Evolutionary conservation across 2,113 vertebrate genomes (phyloP).

Genomic region (Deroptyus accipitrinus): DNA sequence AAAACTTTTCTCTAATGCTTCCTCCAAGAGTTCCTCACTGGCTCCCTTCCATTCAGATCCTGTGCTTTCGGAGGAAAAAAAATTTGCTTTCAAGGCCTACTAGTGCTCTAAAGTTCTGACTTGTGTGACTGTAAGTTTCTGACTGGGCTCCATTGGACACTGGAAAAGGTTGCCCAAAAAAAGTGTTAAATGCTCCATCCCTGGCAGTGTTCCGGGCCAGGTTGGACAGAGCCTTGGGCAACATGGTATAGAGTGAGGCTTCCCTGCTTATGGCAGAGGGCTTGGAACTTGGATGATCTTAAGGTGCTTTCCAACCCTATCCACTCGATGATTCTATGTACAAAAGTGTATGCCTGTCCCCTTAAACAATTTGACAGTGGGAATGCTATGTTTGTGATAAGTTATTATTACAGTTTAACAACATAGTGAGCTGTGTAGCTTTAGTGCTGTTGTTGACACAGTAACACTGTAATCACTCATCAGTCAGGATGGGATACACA

Average conservation of each 20-base stretch:
- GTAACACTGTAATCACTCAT: not conserved
- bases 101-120: not conserved
- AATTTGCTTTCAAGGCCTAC: not conserved
- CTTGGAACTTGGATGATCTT: not conserved
- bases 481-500: not conserved
- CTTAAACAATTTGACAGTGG: not conserved
- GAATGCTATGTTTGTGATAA: not conserved
- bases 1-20: not conserved
- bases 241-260: not conserved
- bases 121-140: not conserved
- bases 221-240: not conserved
- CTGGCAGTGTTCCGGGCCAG: not conserved
- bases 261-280: not conserved
- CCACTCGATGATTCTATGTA: not conserved
- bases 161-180: not conserved
- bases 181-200: not conserved
- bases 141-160: not conserved
- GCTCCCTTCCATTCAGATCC: not conserved
- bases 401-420: not conserved
- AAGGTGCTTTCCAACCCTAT: not conserved
- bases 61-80: not conserved
- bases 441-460: not conserved
- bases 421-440: not conserved
- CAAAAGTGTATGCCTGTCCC: not conserved
- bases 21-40: not conserved